A percentile compares a stretch with the other conserved stretches of the same genome.
Conservation (phyloP, 1,140 invertebrate genomes). For the Solen grandis region DNA sequence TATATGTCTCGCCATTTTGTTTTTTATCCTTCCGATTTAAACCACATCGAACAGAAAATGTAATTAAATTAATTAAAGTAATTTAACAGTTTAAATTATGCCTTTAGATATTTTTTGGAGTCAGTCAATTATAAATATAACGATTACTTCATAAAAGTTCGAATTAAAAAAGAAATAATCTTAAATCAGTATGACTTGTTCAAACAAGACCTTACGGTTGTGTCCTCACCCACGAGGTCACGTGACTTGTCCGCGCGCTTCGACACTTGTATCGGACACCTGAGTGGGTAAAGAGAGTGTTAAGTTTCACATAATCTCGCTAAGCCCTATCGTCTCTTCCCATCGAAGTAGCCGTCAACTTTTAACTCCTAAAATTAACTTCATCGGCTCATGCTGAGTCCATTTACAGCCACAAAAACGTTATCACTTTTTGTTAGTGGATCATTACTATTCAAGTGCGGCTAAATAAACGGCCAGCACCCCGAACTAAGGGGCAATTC, state of each 20-base stretch:
- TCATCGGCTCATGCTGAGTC: constrained; percentile 30
- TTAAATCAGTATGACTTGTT: not conserved
- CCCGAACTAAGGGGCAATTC: constrained; percentile 26
- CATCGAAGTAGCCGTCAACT: constrained; percentile 19
- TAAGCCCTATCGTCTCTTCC: not conserved
- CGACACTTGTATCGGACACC: not conserved
- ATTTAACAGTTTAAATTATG: too few relatives aligned
- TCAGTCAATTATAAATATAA: too few relatives aligned
- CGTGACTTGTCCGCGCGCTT: not conserved
- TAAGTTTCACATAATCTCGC: constrained; percentile 29
- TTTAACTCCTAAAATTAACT: constrained; percentile 52
- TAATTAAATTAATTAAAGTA: too few relatives aligned
- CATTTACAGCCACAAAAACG: constrained; percentile 50
- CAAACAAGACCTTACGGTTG: not conserved
- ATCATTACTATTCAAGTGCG: constrained; percentile 41
- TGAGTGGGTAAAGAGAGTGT: constrained; percentile 19
- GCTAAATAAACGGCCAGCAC: constrained; percentile 28
- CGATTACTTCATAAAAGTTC: not conserved
- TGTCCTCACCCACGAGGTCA: not conserved
- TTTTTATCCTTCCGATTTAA: too few relatives aligned
- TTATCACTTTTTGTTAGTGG: constrained; percentile 5
- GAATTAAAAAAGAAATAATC: not conserved
- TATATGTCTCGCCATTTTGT: not conserved
- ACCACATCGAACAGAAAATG: too few relatives aligned
- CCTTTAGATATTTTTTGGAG: too few relatives aligned